phyloP scores from a whole-genome alignment of 2,113 vertebrate genomes.

The Cyanoderma ruficeps region DNA sequence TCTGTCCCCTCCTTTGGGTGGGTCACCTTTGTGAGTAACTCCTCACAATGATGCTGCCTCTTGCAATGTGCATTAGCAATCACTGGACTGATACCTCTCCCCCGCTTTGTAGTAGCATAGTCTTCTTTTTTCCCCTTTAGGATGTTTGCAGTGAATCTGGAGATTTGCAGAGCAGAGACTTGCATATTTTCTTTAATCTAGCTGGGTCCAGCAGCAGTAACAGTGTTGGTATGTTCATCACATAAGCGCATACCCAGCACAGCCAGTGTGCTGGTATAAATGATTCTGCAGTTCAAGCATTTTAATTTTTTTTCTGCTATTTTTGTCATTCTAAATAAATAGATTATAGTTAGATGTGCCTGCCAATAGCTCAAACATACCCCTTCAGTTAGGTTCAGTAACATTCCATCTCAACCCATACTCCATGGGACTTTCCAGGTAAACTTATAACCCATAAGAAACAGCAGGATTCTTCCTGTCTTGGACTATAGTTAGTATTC shows the following conservation, averaged over 20 bases:
- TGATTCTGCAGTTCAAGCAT: neutral
- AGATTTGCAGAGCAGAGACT: neutral
- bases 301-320: neutral
- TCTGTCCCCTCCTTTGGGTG: neutral
- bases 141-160: neutral
- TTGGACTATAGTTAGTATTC: neutral
- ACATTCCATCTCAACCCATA: neutral
- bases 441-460: neutral
- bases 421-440: neutral
- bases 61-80: neutral
- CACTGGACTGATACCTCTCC: rapidly evolving
- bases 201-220: neutral
- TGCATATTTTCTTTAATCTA: neutral
- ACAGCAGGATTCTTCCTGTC: neutral
- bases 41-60: neutral
- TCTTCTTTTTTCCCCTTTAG: neutral
- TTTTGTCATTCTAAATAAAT: neutral
- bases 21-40: neutral
- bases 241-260: neutral
- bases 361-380: neutral
- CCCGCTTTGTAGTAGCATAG: neutral
- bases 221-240: neutral
- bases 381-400: neutral
- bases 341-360: neutral
- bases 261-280: neutral